phyloP scores from a whole-genome alignment of 1,140 invertebrate genomes.

The Bombus breviceps region DNA sequence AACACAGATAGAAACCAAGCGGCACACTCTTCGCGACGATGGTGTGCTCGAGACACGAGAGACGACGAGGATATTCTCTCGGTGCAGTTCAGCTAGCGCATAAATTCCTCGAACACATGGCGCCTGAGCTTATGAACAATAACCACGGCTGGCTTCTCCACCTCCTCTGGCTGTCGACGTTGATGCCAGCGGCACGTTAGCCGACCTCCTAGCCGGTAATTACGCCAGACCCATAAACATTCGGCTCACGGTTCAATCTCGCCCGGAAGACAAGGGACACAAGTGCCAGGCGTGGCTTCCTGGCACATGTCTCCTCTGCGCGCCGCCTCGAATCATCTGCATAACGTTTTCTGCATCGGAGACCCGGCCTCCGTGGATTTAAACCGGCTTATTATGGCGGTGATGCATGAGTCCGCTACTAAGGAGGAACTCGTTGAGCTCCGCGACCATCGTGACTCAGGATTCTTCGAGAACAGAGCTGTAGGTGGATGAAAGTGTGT shows the following conservation, averaged over 20 bases:
- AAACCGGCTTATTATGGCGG: slow-evolving; percentile 35
- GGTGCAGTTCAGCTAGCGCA: slow-evolving; percentile 66
- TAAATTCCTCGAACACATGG: slow-evolving; percentile 75
- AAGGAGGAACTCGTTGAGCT: too few species aligned
- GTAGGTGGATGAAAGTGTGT: too few species aligned
- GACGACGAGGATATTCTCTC: background rate
- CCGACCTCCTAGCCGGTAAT: slow-evolving; percentile 58
- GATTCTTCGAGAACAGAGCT: too few species aligned
- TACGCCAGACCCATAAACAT: slow-evolving; percentile 67
- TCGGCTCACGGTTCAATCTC: slow-evolving; percentile 63
- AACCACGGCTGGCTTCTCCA: slow-evolving; percentile 64
- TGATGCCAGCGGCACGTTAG: slow-evolving; percentile 55
- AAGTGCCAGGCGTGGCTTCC: slow-evolving; percentile 50
- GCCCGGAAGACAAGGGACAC: slow-evolving; percentile 57
- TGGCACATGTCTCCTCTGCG: slow-evolving; percentile 27
- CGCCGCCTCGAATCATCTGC: slow-evolving; percentile 41
- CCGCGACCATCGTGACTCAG: too few species aligned
- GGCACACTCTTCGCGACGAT: slow-evolving; percentile 1
- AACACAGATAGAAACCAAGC: background rate
- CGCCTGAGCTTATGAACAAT: slow-evolving; percentile 74
- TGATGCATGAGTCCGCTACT: background rate
- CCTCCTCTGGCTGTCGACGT: slow-evolving; percentile 46
- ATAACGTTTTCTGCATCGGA: slow-evolving; percentile 45
- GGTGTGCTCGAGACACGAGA: slow-evolving; percentile 19
- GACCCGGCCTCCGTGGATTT: slow-evolving; percentile 10